Evolutionary conservation across 2,888 invertebrate species (phyloP), one percentile per base, ranked within the genome.

Genomic region (Limnephilus rhombicus): DNA sequence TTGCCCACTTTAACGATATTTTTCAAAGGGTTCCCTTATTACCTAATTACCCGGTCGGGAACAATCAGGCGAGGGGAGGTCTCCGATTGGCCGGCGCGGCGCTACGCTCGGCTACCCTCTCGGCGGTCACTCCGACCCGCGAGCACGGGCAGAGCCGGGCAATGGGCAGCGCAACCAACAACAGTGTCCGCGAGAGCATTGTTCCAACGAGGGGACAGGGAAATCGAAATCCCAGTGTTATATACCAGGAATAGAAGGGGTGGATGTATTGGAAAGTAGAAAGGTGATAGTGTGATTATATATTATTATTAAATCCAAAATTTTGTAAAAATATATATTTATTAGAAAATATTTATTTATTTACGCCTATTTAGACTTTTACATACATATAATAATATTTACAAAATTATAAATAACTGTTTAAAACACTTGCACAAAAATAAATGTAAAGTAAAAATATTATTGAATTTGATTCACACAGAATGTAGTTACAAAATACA

Each of bases 61-160:
- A 53, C 18, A 53, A 53, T 15, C 37, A 18, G 18, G 85, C 85
- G 37, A 80, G n/a, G 88, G 80, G 80, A 68, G 82, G 45, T 37
- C 82, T 82, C 49, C 18, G 81, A 90, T 82, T 90, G 81, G 90
- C 31, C 90, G n/a, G 31, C 90, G 9, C 90, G 9, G n/a, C 81
- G n/a, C 18, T 49, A 49, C 89, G 89, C 82, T 81, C 49, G 82
- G 81, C 81, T 81, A 34, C 41, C 82, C 34, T n/a, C 89, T 24
- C 7, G 45, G 31, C 89, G 24, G 83, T 34, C 31, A 29, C 41
- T 45, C 45, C 45, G 87, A 31, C 31, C n/a, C 34, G 86, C 45
- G 86, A 49, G 29, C 29, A 82, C 34, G 83, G 15, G 29, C 86
- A 49, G 41, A n/a, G 15, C 15, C 37, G 34, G 41, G 85, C 24